Evolutionary conservation across 23 tunicate genomes (phyloP).

Genomic region (Corella eumyota): DNA sequence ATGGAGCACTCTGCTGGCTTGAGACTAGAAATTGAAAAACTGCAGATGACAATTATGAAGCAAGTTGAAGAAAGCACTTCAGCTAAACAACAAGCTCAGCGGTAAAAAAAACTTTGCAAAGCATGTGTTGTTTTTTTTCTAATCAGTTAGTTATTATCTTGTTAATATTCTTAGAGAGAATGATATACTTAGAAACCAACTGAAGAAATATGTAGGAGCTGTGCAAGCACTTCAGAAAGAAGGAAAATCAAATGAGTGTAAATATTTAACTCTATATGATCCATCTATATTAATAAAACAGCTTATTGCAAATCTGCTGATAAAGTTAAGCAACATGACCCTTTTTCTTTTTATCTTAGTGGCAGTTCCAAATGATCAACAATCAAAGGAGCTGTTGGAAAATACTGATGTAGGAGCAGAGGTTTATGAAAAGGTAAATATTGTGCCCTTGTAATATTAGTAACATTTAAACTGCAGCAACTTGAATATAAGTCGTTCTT

Average conservation of each 20-base stretch:
- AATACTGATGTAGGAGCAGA: slow-evolving; percentile 14
- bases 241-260: not conserved
- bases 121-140: not conserved
- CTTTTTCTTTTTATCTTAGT: too few species aligned
- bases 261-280: too few species aligned
- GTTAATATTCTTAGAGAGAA: slow-evolving; percentile 20
- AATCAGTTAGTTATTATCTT: not conserved
- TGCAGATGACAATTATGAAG: slow-evolving; percentile 18
- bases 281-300: too few species aligned
- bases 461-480: too few species aligned
- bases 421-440: slow-evolving; percentile 18
- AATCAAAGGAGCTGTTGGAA: too few species aligned
- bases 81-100: slow-evolving; percentile 11
- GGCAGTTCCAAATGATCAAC: too few species aligned
- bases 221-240: slow-evolving; percentile 68
- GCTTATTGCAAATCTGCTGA: too few species aligned
- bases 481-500: not conserved
- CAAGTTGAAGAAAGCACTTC: slow-evolving; percentile 11
- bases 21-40: slow-evolving; percentile 29
- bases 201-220: slow-evolving; percentile 78
- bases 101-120: not conserved
- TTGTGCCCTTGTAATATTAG: too few species aligned
- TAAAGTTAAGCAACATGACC: too few species aligned
- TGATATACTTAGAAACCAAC: slow-evolving; percentile 59
- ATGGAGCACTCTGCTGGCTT: slow-evolving; percentile 45